A percentile compares a stretch with the other conserved stretches of the same genome.
These are phyloP conservation scores for Uria lomvia DNA, from an alignment of 2,113 vertebrate species.

Conservation along the genomic window DNA sequence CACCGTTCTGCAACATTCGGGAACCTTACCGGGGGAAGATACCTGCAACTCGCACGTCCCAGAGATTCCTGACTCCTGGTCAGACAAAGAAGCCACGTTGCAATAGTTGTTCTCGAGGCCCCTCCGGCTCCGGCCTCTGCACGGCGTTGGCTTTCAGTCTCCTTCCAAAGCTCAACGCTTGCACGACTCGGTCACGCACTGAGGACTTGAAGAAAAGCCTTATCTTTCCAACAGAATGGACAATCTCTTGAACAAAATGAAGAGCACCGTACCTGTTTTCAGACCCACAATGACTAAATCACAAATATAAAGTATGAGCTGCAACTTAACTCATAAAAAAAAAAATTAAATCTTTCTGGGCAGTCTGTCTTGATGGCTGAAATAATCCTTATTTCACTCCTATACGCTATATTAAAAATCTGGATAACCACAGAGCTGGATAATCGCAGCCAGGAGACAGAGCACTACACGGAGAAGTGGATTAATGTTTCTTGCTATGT, in stretches of 20 bases:
- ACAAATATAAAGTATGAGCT: background rate
- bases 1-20: background rate
- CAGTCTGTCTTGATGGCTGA: background rate
- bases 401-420: background rate
- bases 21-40: background rate
- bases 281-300: background rate
- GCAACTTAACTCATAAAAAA: background rate
- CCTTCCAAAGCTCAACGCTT: background rate
- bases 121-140: background rate
- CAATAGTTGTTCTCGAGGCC: background rate
- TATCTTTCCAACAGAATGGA: background rate
- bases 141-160: background rate
- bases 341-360: background rate
- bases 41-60: background rate
- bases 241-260: background rate
- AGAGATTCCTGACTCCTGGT: background rate
- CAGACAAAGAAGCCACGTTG: background rate
- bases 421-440: background rate
- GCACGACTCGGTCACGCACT: background rate
- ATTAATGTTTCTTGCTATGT: background rate
- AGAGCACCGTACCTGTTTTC: background rate
- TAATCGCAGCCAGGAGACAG: background rate
- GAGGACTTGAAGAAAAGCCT: background rate
- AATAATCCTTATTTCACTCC: background rate
- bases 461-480: background rate